phyloP scores from a whole-genome alignment of 2,797 vertebrate genomes.

The Crax fasciolata region DNA sequence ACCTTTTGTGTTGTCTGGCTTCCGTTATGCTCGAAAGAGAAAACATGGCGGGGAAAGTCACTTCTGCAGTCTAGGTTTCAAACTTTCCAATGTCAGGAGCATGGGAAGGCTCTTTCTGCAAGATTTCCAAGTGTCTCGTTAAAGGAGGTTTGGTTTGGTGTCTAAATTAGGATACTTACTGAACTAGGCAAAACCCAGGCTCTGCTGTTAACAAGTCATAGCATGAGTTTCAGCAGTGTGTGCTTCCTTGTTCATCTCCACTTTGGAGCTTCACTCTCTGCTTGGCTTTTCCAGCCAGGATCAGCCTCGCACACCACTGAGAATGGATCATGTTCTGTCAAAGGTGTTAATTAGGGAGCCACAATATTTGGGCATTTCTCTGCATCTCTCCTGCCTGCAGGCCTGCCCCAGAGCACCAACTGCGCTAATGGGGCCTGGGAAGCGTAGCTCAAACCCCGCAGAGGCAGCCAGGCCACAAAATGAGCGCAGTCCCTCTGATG shows the following conservation, averaged over 20 bases:
- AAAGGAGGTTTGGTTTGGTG: background rate
- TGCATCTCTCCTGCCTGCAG: background rate
- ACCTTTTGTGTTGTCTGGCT: background rate
- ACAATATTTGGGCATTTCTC: background rate
- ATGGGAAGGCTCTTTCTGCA: background rate
- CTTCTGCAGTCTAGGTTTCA: background rate
- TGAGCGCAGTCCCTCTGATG: background rate
- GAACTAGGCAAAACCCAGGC: background rate
- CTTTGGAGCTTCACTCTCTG: rapidly evolving
- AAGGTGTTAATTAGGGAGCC: rapidly evolving
- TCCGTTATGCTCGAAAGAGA: background rate
- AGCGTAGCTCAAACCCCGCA: background rate
- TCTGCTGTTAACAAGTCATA: background rate
- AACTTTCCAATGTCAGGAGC: background rate
- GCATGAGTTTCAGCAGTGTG: background rate
- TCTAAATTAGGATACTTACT: background rate
- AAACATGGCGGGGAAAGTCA: background rate
- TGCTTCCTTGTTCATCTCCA: background rate
- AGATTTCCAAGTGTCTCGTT: background rate
- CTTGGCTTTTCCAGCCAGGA: background rate
- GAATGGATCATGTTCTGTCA: background rate
- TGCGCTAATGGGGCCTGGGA: background rate
- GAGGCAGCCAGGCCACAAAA: background rate
- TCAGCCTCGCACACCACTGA: rapidly evolving
- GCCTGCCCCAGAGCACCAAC: background rate